Base-by-base conservation (phyloP, 2,888 invertebrate species). In the Ichneumon xanthorius region DNA sequence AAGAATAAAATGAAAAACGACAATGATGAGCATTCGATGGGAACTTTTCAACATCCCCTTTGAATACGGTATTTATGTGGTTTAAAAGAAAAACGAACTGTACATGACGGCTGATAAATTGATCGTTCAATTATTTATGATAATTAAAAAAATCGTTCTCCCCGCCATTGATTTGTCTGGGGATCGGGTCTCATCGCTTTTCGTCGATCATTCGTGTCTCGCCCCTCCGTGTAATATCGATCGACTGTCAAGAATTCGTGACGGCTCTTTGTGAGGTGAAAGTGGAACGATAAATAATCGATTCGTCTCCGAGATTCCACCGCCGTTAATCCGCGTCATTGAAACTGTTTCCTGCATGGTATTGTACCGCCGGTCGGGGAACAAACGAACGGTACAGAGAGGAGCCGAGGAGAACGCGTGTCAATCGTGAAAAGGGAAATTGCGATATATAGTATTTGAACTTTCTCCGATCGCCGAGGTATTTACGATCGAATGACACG, bases 281-380 rank as follows among this genome's bases (percentile, higher is more conserved):
- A 85, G 85, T 85, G 76, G 85, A 82, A 85, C 85, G 85, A 85
- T 85, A 85, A 79, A 85, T 85, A 85, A 85, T 85, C 85, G 85
- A 85, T 85, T 85, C 82, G 85, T 82, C 82, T 85, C 76, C 76
- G 50, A 67, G 67, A 75, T 75, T 67, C 71, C 58, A 26, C 7
- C 30, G 37, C 9, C 79, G 65, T 82, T 79, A 55, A 75, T 82
- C 75, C 55, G 70, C 75, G 78, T 58, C 79, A 45, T 80, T 67
- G 75, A 40, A 14, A 80, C 71, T 40, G 58, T 75, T 84, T 80
- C 58, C 53, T 65, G 58, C n/a, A 40, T 33, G 40, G 5, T 4
- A 72, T n/a, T 33, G 30, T 72, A 40, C 22, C 48, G 65, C 40
- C 50, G 48, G 37, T 75, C 75, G 48, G 65, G 48, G 33, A 77